Base-by-base conservation (phyloP, 1,140 invertebrate genomes). In the Ostrea edulis region DNA sequence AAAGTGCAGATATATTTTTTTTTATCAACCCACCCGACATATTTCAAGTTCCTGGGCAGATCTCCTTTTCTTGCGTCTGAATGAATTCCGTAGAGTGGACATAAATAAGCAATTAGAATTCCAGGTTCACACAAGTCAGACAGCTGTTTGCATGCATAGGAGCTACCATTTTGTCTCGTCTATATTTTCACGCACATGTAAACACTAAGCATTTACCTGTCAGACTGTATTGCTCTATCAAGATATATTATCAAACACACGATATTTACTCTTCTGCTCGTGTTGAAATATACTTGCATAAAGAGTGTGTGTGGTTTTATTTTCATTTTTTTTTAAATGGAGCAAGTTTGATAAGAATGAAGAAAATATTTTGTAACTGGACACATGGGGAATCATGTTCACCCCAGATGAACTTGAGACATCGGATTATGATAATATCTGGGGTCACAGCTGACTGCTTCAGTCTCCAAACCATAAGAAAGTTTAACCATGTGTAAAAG, bases 171-270 rank as follows among this genome's bases (percentile, higher is more conserved):
- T 71, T 71, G 68, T 71, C 29, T 71, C 29, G 29, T 71, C 68
- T 25, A 25, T 71, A n/a, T 35, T 17, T 71, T 71, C 68, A 71
- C 68, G 68, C 68, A 25, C 68, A 71, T 29, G 25, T 71, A 71
- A 71, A 71, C 68, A 71, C 68, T 29, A 25, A 71, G 68, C 68
- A 14, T 35, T 71, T 35, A 71, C 68, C 68, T 71, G 68, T 71
- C 12, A 25, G 68, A n/a, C 7, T 62, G 17, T 17, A 62, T 62
- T n/a, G 55, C 7, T n/a, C 55, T 62, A 62, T 62, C 55, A 62
- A 20, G 9, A 20, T 17, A 20, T n/a, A 62, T 62, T 62, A 62
- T 62, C 55, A 20, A 62, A 62, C n/a, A n/a, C 17, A 62, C 2
- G 55, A 62, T 62, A 20, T 62, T 20, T 62, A 55, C 11, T 20